Evolutionary conservation across 35 echinoderm and acorn worm genomes (phyloP), one percentile per base, ranked within the genome.

Genomic region (Ophiothrix spiculata): DNA sequence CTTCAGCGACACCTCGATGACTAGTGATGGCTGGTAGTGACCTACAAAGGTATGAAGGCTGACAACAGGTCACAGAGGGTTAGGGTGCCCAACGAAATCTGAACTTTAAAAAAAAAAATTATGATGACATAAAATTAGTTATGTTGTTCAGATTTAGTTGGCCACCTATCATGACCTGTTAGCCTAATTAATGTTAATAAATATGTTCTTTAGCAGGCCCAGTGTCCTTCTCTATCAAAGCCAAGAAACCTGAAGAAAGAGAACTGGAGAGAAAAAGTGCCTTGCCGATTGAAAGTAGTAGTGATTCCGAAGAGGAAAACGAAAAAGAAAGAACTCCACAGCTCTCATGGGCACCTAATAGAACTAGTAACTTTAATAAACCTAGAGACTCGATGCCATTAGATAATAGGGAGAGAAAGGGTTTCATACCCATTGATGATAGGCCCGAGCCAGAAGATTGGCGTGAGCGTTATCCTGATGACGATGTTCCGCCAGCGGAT

Each of bases 161-260:
- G 8, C 19, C 25, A 39, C 8, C n/a, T 32, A 29, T 14, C 40
- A 39, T 35, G 40, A 14, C 13, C 40, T 35, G n/a, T n/a, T n/a
- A n/a, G n/a, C n/a, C n/a, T n/a, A n/a, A n/a, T n/a, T n/a, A n/a
- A n/a, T n/a, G n/a, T n/a, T n/a, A n/a, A n/a, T n/a, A n/a, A n/a
- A n/a, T n/a, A n/a, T 69, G 25, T 35, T 69, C 56, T 64, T 15
- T 69, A 38, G 33, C 80, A 97, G 96, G 82, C 39, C 89, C 96
- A 78, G 92, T 99, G 64, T 89, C 89, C 64, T 99, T 99, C 45
- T 92, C 96, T 75, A 99, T 99, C 41, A 99, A 99, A 86, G 33
- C 88, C 32, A 94, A 93, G 86, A 86, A 79, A 6, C 35, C 76
- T 32, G 92, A 99, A 56, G 84, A 89, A 38, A 56, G 84, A 29